phyloP scores from a whole-genome alignment of 2,888 invertebrate genomes.

The Trisateles emortualis region DNA sequence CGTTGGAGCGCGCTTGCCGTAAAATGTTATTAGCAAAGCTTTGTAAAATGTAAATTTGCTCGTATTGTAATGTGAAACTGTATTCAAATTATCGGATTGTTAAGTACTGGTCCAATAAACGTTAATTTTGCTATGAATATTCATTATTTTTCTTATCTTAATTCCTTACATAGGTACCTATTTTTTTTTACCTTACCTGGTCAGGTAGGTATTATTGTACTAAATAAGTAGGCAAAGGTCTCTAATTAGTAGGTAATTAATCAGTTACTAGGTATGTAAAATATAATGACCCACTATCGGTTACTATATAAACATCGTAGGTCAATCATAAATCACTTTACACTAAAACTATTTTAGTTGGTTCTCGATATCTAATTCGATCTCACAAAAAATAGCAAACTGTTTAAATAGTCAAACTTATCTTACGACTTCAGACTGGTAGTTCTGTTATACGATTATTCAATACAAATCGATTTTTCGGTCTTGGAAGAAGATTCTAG shows the following conservation, averaged over 20 bases:
- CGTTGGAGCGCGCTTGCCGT: constrained; percentile 56
- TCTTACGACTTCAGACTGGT: constrained; percentile 2
- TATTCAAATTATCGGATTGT: constrained; percentile 3
- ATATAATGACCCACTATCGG: too few species aligned
- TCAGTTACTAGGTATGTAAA: too few species aligned
- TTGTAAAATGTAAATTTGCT: constrained; percentile 50
- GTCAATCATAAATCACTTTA: not conserved
- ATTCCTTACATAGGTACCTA: too few species aligned
- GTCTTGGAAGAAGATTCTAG: too few species aligned
- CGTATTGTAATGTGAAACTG: not conserved
- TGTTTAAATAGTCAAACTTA: constrained; percentile 14
- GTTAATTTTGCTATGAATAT: not conserved
- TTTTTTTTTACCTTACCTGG: too few species aligned
- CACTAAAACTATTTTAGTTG: not conserved
- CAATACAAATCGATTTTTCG: constrained; percentile 37
- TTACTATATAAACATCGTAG: too few species aligned
- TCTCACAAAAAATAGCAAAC: constrained; percentile 18
- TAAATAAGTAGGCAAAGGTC: too few species aligned
- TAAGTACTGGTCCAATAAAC: not conserved
- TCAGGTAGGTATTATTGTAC: too few species aligned
- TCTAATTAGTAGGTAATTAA: too few species aligned
- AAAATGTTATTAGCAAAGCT: constrained; percentile 47
- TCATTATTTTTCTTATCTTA: not conserved
- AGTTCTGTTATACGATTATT: constrained; percentile 26
- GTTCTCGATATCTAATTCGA: constrained; percentile 1